Percentiles rank a stretch among this genome's conserved stretches.
Evolutionary conservation across 1,140 invertebrate species (phyloP).

Genomic region (Octopus sinensis): DNA sequence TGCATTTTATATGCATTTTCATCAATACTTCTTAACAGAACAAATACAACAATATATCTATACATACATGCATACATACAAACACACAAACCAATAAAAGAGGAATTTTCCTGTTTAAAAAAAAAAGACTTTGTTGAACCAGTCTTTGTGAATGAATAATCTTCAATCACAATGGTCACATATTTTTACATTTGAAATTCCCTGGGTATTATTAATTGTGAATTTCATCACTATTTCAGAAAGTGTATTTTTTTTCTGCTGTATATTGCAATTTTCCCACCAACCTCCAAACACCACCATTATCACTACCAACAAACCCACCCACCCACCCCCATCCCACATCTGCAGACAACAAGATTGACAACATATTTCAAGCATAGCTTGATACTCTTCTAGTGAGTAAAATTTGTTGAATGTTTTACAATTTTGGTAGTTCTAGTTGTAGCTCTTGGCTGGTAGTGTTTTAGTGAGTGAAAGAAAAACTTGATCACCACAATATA

Average conservation of each 20-base stretch:
- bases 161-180: slow-evolving; percentile 9
- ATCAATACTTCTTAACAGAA: no score
- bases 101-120: background rate
- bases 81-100: no score
- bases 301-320: no score
- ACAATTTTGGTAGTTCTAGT: background rate
- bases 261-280: slow-evolving; percentile 6
- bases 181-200: slow-evolving; percentile 10
- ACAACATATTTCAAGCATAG: no score
- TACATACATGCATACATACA: no score
- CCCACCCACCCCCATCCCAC: no score
- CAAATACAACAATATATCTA: no score
- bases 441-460: slow-evolving; percentile 8
- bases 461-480: slow-evolving; percentile 9
- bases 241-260: slow-evolving; percentile 8
- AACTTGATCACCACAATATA: background rate
- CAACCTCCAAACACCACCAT: background rate
- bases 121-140: slow-evolving; percentile 7
- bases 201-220: slow-evolving; percentile 4
- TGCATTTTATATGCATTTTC: no score
- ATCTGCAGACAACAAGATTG: no score
- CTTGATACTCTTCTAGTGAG: no score
- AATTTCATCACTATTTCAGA: slow-evolving; percentile 3
- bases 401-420: background rate
- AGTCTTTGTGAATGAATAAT: slow-evolving; percentile 6